Evolutionary conservation across 1,140 invertebrate genomes (phyloP).

Genomic region (Schlechtendalia chinensis): DNA sequence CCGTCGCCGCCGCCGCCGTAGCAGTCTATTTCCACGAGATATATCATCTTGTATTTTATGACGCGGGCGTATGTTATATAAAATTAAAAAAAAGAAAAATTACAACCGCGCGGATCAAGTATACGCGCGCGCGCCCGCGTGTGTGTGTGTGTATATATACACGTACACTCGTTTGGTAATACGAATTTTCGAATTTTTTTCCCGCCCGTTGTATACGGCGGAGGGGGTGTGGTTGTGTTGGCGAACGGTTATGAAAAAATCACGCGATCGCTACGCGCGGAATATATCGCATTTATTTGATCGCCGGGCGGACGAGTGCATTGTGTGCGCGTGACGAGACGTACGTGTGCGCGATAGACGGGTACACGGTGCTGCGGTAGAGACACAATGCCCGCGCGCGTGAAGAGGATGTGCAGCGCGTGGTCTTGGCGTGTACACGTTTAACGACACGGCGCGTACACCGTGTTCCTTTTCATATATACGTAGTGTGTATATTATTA

Average conservation of each 20-base stretch:
- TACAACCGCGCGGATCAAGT: conserved; percentile 12
- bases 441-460: conserved; percentile 29
- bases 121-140: too few species aligned
- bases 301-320: neutral
- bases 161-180: neutral
- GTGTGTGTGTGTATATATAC: neutral
- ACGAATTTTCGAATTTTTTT: too few species aligned
- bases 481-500: neutral
- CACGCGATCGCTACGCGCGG: neutral
- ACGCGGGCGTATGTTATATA: conserved; percentile 15
- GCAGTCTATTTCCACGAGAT: conserved; percentile 43
- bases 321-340: neutral
- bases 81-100: conserved; percentile 19
- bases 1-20: neutral
- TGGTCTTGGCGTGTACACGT: conserved; percentile 34
- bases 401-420: conserved; percentile 34
- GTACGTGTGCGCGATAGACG: neutral
- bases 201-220: too few species aligned
- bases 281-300: neutral
- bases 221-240: too few species aligned
- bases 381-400: conserved; percentile 25
- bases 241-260: conserved; percentile 25
- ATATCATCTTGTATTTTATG: conserved; percentile 43
- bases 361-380: too few species aligned
- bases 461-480: neutral